Evolutionary conservation across 2,113 vertebrate species (phyloP), one percentile per base, ranked within the genome.

Genomic region (Eudyptes chrysolophus): DNA sequence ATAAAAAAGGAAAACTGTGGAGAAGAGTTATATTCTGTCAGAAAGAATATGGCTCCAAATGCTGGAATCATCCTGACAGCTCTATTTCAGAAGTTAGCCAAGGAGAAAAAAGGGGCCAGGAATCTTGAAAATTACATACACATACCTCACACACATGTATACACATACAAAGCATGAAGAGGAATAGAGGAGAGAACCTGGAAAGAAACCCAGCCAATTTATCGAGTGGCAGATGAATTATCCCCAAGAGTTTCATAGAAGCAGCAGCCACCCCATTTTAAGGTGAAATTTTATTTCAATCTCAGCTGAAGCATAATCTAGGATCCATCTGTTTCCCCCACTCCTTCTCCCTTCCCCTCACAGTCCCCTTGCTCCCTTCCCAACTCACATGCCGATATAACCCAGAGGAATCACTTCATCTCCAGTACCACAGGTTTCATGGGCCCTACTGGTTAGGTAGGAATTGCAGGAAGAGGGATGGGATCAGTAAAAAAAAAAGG

Each of bases 71-170:
- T 95, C 96, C 94, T 97, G 96, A 97, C 95, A 97, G 92, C 88
- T 97, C 96, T 94, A 95, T 97, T 97, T 96, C 95, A 95, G 88
- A 97, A 95, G 94, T 92, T 97, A 97, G 88, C 85, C 92, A 95
- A 93, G 92, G 95, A 97, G 94, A 97, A 97, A 97, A 96, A 94
- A 90, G 88, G 85, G 92, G 85, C 88, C 92, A 97, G 94, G 96
- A 92, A 80, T 96, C 85, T 90, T 88, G 76, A 93, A 97, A 95
- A 97, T 94, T 88, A 68, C 87, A 94, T 71, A 88, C 94, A 77
- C 68, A 77, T 64, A 94, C 83, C 71, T 90, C 92, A 94, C 95
- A 95, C 85, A 94, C 72, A 74, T 86, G 90, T 97, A 93, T 74
- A 90, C 82, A 95, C 79, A 74, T 26, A 88, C 60, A 97, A 92